Percentiles rank a stretch among this genome's conserved stretches.
Evolutionary conservation across 2,797 vertebrate species (phyloP).

Genomic region (Rhinoraja longicauda): DNA sequence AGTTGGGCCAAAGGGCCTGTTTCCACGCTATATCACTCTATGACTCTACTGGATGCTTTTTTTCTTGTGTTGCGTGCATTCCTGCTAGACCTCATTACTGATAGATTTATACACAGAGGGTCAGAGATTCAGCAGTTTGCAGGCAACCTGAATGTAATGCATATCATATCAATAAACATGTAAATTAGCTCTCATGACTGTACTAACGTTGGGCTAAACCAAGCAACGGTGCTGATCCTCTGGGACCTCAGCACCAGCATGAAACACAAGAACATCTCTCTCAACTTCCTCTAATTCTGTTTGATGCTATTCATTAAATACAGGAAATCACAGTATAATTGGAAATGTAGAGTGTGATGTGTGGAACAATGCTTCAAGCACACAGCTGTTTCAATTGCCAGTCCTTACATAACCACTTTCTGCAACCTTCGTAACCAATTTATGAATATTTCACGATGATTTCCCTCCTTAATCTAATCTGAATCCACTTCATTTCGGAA

Average conservation of each 20-base stretch:
- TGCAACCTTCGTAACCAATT: not conserved
- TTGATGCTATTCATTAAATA: constrained; percentile 5
- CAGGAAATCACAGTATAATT: constrained; percentile 1
- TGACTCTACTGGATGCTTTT: no score
- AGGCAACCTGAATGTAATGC: not conserved
- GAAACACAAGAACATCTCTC: not conserved
- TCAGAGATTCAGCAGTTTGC: not conserved
- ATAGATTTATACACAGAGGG: not conserved
- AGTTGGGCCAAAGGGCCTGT: no score
- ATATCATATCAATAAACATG: not conserved
- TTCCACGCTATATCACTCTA: no score
- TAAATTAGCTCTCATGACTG: not conserved
- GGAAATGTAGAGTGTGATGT: not conserved
- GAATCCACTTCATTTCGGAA: not conserved
- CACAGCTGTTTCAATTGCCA: not conserved
- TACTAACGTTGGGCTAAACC: not conserved
- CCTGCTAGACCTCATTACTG: not conserved
- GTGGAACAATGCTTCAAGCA: constrained; percentile 18
- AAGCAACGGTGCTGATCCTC: not conserved
- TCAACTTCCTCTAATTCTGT: not conserved
- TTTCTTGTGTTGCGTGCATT: not conserved
- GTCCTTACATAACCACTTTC: not conserved
- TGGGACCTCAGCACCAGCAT: not conserved
- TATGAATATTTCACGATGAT: not conserved
- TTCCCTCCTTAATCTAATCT: constrained; percentile 8